phyloP scores from a whole-genome alignment of 2,797 vertebrate species.

The Thamnophis elegans region DNA sequence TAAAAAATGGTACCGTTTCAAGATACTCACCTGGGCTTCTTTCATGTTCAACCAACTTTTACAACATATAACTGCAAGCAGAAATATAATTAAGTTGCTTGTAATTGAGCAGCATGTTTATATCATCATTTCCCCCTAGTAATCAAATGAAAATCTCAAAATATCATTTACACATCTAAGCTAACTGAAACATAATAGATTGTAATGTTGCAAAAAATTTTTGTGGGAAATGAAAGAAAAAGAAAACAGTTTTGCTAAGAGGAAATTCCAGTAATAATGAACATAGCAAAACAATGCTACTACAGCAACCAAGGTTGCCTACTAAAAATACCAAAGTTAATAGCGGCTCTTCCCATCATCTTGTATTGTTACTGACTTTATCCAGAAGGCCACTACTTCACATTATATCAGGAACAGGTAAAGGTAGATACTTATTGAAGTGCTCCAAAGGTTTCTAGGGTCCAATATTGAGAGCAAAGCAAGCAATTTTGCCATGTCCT shows the following conservation, averaged over 20 bases:
- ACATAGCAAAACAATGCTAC: background rate
- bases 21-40: background rate
- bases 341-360: background rate
- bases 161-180: background rate
- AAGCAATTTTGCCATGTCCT: background rate
- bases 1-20: background rate
- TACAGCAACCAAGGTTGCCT: background rate
- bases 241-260: constrained; percentile 27
- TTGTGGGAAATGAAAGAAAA: constrained; percentile 18
- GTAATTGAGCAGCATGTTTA: constrained; percentile 23
- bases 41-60: background rate
- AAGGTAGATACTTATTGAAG: background rate
- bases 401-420: background rate
- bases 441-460: background rate
- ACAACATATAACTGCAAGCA: background rate
- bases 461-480: background rate
- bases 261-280: constrained; percentile 28
- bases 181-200: background rate
- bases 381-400: background rate
- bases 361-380: background rate
- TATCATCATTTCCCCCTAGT: constrained; percentile 30
- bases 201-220: background rate
- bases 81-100: constrained; percentile 27
- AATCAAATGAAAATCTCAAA: constrained; percentile 33
- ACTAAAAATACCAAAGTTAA: background rate